These are phyloP conservation scores for Eretmocerus hayati DNA, from an alignment of 2,888 invertebrate species.

Conservation along the genomic window DNA sequence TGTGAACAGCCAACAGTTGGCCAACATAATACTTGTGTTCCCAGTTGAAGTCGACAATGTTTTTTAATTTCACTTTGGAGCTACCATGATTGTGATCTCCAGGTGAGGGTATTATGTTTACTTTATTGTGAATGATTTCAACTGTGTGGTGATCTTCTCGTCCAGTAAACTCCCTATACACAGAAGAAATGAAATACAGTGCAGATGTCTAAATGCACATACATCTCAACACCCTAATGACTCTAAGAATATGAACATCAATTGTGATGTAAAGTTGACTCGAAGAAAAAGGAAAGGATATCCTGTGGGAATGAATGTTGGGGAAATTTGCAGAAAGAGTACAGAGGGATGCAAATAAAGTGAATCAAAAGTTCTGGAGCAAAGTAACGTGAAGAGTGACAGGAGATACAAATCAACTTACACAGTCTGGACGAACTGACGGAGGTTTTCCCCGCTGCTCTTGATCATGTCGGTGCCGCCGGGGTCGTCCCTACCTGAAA, in stretches of 20 bases:
- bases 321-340: too few relatives aligned
- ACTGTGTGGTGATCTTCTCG: slow-evolving; percentile 55
- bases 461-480: slow-evolving; percentile 30
- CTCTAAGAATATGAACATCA: too few relatives aligned
- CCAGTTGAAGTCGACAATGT: slow-evolving; percentile 90
- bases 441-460: slow-evolving; percentile 30
- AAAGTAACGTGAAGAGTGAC: too few relatives aligned
- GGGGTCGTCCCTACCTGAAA: not conserved
- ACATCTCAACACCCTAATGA: too few relatives aligned
- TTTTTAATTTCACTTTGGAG: slow-evolving; percentile 83
- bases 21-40: slow-evolving; percentile 82
- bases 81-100: slow-evolving; percentile 74
- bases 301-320: too few relatives aligned
- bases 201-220: too few relatives aligned
- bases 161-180: slow-evolving; percentile 55
- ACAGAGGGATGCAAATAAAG: too few relatives aligned
- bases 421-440: slow-evolving; percentile 31
- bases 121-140: slow-evolving; percentile 56
- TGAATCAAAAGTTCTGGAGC: too few relatives aligned
- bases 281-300: not conserved
- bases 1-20: slow-evolving; percentile 81
- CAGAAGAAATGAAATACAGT: too few relatives aligned
- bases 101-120: slow-evolving; percentile 63
- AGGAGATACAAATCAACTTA: slow-evolving; percentile 26
- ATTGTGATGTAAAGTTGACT: not conserved